Conservation (phyloP, 1,140 invertebrate genomes). For the Ips typographus region DNA sequence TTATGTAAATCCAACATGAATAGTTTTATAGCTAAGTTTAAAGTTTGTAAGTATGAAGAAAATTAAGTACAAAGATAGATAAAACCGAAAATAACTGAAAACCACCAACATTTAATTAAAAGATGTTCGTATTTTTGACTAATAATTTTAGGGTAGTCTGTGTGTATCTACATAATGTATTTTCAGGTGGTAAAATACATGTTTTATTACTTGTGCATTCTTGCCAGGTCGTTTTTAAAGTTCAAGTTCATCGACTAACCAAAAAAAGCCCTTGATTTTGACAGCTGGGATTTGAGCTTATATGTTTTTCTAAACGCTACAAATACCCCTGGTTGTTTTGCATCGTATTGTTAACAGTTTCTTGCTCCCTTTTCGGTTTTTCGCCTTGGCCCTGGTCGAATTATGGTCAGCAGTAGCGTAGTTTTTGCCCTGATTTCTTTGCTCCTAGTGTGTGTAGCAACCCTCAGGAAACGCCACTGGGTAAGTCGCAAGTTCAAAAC, state of each 20-base stretch:
- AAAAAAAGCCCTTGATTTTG: constrained; percentile 22
- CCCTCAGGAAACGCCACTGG: background rate
- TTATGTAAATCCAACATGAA: too few species aligned
- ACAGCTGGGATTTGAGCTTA: constrained; percentile 30
- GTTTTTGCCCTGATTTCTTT: background rate
- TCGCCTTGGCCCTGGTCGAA: constrained; percentile 1
- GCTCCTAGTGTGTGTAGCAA: background rate
- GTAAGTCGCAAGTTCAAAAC: constrained; percentile 5
- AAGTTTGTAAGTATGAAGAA: too few species aligned
- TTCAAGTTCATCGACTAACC: constrained; percentile 24
- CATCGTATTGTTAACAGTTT: constrained; percentile 30
- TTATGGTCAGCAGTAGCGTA: constrained; percentile 7
- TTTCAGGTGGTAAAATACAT: background rate
- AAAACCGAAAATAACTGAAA: too few species aligned
- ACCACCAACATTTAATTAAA: too few species aligned
- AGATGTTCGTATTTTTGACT: too few species aligned
- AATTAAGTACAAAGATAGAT: too few species aligned
- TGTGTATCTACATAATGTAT: too few species aligned
- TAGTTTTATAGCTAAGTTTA: too few species aligned
- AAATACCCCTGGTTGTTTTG: constrained; percentile 35
- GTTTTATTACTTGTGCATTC: too few species aligned
- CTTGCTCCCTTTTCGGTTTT: constrained; percentile 19
- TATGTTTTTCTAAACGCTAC: constrained; percentile 39
- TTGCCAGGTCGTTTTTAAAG: background rate
- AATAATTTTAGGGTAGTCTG: too few species aligned